Base-by-base conservation (phyloP, 2,888 invertebrate genomes). In the Bibio marci region DNA sequence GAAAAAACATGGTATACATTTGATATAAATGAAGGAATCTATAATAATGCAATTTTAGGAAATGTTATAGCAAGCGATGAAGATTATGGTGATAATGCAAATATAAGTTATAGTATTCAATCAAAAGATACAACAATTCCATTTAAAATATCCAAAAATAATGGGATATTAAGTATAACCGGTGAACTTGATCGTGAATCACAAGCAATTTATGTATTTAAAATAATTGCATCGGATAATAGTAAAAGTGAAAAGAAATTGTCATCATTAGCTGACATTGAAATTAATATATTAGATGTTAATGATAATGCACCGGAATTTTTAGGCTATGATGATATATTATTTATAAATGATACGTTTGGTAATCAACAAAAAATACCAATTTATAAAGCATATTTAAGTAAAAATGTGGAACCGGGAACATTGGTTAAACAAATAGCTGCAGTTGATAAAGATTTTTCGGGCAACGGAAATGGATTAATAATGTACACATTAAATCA, bases 221-320 rank as follows among this genome's bases (percentile, higher is more conserved):
- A 74, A 37, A 74, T 85, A 1, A 64, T 78, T 22, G 86, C 86
- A 0, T 68, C 65, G 44, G 87, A 88, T 52, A 77, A 76, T 52
- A 85, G 83, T 0, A 54, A 58, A 13, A 63, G 66, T 8, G 61
- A 59, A 3, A 67, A 65, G 12, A 71, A 72, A 33, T 59, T 81
- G 43, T 76, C 76, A 6, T 76, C 78, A 5, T 71, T 75, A 1
- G 81, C 85, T 11, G 76, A 78, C 44, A 78, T 88, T 0, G 81
- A 83, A 54, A 73, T 90, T 2, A 80, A 81, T 57, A 71, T 88
- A 3, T 59, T 81, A 44, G 88, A 88, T 52, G 69, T 83, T 0
- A 88, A 88, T 53, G 88, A 88, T 52, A 88, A 88, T 50, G 64
- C 76, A 0, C 87, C 87, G 0, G 69, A 69, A 41, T 88, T 87